phyloP scores from a whole-genome alignment of 2,113 vertebrate genomes.

The Corydoras maculifer region DNA sequence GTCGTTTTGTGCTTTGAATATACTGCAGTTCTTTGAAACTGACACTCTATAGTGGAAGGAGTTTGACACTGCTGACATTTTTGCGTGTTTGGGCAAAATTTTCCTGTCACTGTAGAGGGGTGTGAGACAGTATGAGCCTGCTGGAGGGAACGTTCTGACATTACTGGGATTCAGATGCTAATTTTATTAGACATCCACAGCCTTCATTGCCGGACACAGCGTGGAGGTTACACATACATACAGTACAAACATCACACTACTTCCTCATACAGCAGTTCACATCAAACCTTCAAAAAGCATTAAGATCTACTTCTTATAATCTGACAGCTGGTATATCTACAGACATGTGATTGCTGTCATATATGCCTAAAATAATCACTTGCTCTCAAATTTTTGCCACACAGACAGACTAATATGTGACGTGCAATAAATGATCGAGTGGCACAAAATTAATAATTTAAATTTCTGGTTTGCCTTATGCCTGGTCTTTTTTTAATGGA shows the following conservation, averaged over 20 bases:
- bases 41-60: conserved; percentile 23
- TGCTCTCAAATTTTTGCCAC: background rate
- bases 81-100: background rate
- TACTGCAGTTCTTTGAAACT: conserved; percentile 4
- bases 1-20: background rate
- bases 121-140: conserved; percentile 5
- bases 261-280: background rate
- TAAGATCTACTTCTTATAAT: background rate
- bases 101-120: conserved; percentile 7
- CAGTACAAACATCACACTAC: background rate
- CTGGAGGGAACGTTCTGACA: conserved; percentile 15
- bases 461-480: no score
- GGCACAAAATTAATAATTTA: no score
- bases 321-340: conserved; percentile 1
- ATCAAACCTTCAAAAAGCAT: no score
- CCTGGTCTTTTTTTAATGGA: no score
- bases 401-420: background rate
- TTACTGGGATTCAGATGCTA: conserved; percentile 10
- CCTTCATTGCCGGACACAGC: background rate
- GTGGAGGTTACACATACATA: background rate
- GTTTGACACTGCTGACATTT: conserved; percentile 20
- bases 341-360: conserved; percentile 2
- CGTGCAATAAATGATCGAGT: no score
- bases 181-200: conserved; percentile 14
- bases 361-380: conserved; percentile 1